Evolutionary conservation across 2,888 invertebrate species (phyloP), one percentile per base, ranked within the genome.

Genomic region (Gnatocerus cornutus): DNA sequence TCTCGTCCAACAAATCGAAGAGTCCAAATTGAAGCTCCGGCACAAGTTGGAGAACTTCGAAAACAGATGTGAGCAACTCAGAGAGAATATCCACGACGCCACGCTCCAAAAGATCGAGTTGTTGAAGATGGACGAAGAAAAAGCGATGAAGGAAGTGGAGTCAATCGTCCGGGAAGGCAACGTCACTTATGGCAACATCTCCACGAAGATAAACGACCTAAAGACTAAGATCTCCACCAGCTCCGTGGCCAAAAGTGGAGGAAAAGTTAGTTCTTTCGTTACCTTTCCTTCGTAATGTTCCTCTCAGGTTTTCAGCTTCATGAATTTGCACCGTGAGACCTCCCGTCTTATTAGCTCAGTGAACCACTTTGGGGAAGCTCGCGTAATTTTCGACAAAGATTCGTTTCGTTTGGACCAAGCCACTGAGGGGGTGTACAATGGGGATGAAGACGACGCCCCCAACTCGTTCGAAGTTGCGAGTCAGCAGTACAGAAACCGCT

Each of bases 11-110:
- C 89, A 90, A 77, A 82, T 91, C 7, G 86, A 87, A 62, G 86
- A 87, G 0, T 89, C 88, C 0, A 80, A 86, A 10, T 83, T 79
- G 68, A 84, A 87, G 68, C 85, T 91, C 30, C 84, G 87, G 30
- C 87, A 88, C 74, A 89, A 88, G 82, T 83, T 87, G 68, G 87
- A 88, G 75, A 87, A 88, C 78, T 89, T 88, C 73, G 86, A 88
- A 86, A 86, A 86, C 68, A 87, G 88, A 56, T 88, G 88, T 68
- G 87, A 88, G 56, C 87, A 86, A 55, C 84, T 89, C 69, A 83
- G 84, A 8, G 86, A 88, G 72, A 87, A 87, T 75, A 88, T 91
- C 70, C 85, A 85, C 52, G 79, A 84, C 63, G 86, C 88, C 0
- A 85, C 88, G 0, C 86, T 88, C 62, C 85, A 86, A 43, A 89